These are phyloP conservation scores for Synanthedon andrenaeformis DNA, from an alignment of 2,888 invertebrate genomes.

Conservation along the genomic window DNA sequence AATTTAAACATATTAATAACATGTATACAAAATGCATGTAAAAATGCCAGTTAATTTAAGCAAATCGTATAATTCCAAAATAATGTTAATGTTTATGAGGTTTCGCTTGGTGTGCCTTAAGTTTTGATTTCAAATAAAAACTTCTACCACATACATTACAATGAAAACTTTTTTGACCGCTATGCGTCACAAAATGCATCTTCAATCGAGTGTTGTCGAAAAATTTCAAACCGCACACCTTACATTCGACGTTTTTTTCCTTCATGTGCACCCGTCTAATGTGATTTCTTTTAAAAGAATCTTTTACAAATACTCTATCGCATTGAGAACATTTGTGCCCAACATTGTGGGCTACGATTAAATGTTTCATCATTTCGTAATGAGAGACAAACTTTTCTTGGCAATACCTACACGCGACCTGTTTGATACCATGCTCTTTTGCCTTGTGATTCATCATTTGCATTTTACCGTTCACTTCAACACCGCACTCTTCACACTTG, in stretches of 20 bases:
- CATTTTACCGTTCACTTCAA: conserved; percentile 17
- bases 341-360: conserved; percentile 20
- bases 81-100: too few relatives aligned
- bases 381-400: conserved; percentile 22
- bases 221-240: conserved; percentile 29
- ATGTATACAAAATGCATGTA: too few relatives aligned
- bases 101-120: conserved; percentile 44
- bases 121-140: conserved; percentile 65
- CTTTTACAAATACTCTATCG: conserved; percentile 24
- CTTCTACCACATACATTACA: conserved; percentile 67
- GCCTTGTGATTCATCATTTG: conserved; percentile 20
- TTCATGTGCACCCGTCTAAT: conserved; percentile 28
- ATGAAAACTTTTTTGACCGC: conserved; percentile 51
- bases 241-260: conserved; percentile 30
- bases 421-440: conserved; percentile 21
- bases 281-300: conserved; percentile 29
- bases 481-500: conserved; percentile 22
- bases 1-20: too few relatives aligned
- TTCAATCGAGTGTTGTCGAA: conserved; percentile 28
- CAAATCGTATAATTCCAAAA: too few relatives aligned
- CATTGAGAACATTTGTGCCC: conserved; percentile 30
- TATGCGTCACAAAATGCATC: conserved; percentile 53
- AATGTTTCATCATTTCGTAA: conserved; percentile 23
- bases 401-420: conserved; percentile 22
- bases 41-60: too few relatives aligned